A percentile compares a stretch with the other conserved stretches of the same genome.
These are phyloP conservation scores for Chrysaora quinquecirrha DNA, from an alignment of 30 jellyfish, hydroid and myxozoan species.

Conservation along the genomic window DNA sequence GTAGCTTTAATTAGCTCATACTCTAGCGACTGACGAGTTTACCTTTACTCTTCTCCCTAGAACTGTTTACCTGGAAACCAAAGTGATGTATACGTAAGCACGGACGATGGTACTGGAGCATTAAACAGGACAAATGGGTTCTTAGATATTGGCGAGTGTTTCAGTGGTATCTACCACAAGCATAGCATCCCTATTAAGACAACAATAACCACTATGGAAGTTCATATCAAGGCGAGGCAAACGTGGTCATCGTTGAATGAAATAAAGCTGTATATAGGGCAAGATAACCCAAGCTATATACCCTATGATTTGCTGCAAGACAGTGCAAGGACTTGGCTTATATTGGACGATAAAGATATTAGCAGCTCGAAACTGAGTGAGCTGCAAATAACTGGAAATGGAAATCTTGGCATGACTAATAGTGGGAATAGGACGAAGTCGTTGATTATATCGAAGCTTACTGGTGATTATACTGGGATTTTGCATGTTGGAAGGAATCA, in stretches of 20 bases:
- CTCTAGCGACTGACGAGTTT: too few species aligned
- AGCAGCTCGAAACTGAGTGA: neutral
- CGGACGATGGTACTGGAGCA: neutral
- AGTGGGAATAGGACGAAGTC: neutral
- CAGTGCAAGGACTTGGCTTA: slow-evolving; percentile 60
- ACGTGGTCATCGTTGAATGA: slow-evolving; percentile 55
- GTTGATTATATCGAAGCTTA: slow-evolving; percentile 19
- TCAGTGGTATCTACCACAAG: slow-evolving; percentile 9
- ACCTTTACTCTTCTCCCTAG: too few species aligned
- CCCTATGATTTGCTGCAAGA: slow-evolving; percentile 36
- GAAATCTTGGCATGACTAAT: slow-evolving; percentile 35
- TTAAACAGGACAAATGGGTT: slow-evolving; percentile 32
- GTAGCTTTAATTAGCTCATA: too few species aligned
- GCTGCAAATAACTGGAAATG: slow-evolving; percentile 42
- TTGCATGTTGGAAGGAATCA: slow-evolving; percentile 50
- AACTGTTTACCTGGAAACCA: slow-evolving; percentile 54
- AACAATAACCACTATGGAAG: slow-evolving; percentile 10
- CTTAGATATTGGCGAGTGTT: slow-evolving; percentile 46
- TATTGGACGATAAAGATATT: slow-evolving; percentile 21
- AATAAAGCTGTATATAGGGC: slow-evolving; percentile 34
- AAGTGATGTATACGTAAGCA: slow-evolving; percentile 34
- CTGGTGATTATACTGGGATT: slow-evolving; percentile 58
- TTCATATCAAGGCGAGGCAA: slow-evolving; percentile 5
- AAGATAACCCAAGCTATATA: slow-evolving; percentile 33
- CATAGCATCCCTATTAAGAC: slow-evolving; percentile 17